Percentiles rank a stretch among this genome's conserved stretches.
These are phyloP conservation scores for Moxostoma hubbsi DNA, from an alignment of 2,797 vertebrate genomes.

Conservation along the genomic window DNA sequence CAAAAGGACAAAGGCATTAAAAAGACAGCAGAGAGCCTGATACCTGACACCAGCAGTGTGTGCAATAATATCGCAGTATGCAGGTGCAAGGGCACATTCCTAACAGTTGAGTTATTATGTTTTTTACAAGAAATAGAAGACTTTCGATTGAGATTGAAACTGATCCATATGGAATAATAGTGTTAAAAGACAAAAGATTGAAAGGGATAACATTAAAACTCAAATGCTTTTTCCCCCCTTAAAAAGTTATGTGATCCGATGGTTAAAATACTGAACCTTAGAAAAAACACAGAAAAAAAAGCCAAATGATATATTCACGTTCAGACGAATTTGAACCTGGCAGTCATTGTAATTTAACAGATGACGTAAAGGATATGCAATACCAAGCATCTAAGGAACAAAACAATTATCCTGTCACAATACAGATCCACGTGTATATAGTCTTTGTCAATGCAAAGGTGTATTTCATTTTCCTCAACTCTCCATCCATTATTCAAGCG, in stretches of 20 bases:
- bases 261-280: background rate
- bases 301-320: background rate
- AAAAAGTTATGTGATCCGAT: background rate
- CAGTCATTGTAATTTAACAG: constrained; percentile 5
- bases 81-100: constrained; percentile 19
- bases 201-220: constrained; percentile 1
- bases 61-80: background rate
- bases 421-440: background rate
- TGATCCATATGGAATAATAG: background rate
- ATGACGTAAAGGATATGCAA: background rate
- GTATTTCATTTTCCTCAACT: constrained; percentile 14
- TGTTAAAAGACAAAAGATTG: background rate
- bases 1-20: constrained; percentile 51
- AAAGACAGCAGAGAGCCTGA: constrained; percentile 30
- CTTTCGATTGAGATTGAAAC: background rate
- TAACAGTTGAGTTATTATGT: background rate
- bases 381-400: constrained; percentile 7
- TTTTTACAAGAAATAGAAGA: constrained; percentile 14
- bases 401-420: constrained; percentile 33
- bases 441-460: constrained; percentile 22
- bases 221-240: background rate
- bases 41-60: background rate
- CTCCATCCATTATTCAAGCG: constrained; percentile 25
- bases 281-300: background rate
- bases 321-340: background rate